phyloP scores from a whole-genome alignment of 2,113 vertebrate species.

The Delphinus delphis region DNA sequence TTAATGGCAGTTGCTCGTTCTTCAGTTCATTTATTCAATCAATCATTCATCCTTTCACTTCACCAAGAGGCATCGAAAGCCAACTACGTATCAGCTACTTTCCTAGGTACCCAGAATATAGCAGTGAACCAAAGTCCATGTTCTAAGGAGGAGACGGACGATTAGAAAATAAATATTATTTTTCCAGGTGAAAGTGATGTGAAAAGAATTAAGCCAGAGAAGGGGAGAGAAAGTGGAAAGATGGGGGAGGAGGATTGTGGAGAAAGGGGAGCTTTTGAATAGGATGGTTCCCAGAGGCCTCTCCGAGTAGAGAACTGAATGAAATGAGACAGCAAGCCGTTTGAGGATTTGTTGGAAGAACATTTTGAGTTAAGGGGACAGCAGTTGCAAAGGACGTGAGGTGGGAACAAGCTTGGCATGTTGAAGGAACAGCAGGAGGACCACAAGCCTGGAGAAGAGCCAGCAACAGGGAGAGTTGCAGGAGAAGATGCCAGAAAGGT shows the following conservation, averaged over 20 bases:
- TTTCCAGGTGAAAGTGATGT: background rate
- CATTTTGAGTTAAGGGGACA: background rate
- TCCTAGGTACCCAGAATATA: background rate
- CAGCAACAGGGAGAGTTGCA: background rate
- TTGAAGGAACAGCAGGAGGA: background rate
- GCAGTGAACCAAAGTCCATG: background rate
- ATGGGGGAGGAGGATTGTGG: background rate
- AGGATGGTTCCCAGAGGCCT: background rate
- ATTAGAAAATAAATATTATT: background rate
- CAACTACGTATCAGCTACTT: background rate
- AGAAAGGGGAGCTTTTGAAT: background rate
- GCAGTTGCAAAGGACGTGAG: background rate
- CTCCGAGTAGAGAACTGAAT: background rate
- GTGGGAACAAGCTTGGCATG: background rate
- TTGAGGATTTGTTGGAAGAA: background rate
- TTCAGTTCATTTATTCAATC: background rate
- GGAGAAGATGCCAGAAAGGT: background rate
- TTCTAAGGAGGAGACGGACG: background rate
- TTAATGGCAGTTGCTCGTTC: background rate
- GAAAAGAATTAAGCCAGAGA: background rate
- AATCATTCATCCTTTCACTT: background rate
- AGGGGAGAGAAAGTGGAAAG: background rate
- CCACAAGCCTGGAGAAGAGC: rapidly evolving
- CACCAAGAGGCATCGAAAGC: background rate
- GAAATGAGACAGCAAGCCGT: background rate